Conservation (phyloP, 1,140 invertebrate species). For the Euura lappo region DNA sequence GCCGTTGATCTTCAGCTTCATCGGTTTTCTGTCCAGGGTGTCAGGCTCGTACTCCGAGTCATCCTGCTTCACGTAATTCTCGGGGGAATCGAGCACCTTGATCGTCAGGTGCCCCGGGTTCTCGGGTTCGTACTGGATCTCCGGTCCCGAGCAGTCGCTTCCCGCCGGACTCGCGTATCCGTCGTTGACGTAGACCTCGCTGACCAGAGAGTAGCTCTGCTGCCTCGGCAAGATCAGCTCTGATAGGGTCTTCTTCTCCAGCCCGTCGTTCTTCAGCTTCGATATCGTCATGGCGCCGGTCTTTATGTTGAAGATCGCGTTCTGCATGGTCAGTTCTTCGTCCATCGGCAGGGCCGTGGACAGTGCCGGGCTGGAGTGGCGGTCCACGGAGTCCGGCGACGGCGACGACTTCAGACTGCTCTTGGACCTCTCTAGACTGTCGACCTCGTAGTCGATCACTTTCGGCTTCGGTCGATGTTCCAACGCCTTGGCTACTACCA, state of each 20-base stretch:
- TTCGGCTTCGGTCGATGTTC: slow-evolving; percentile 39
- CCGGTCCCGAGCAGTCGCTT: slow-evolving; percentile 67
- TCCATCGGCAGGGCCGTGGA: slow-evolving; percentile 75
- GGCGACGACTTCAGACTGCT: slow-evolving; percentile 60
- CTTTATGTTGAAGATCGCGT: slow-evolving; percentile 68
- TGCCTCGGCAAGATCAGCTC: slow-evolving; percentile 57
- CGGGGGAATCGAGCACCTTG: slow-evolving; percentile 76
- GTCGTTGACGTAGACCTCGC: slow-evolving; percentile 80
- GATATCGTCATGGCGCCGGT: slow-evolving; percentile 64
- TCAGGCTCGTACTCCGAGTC: slow-evolving; percentile 85
- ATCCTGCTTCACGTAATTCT: slow-evolving; percentile 71
- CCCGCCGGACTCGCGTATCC: slow-evolving; percentile 72
- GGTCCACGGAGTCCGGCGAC: slow-evolving; percentile 64
- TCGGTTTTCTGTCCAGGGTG: slow-evolving; percentile 81
- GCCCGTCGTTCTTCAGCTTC: slow-evolving; percentile 59
- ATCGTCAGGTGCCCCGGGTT: slow-evolving; percentile 77
- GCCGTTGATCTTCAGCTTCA: slow-evolving; percentile 64
- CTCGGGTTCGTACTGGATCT: slow-evolving; percentile 66
- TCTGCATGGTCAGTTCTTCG: slow-evolving; percentile 78
- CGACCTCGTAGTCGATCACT: slow-evolving; percentile 71
- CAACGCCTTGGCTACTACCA: slow-evolving; percentile 55
- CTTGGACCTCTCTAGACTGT: slow-evolving; percentile 75
- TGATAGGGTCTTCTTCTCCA: slow-evolving; percentile 56
- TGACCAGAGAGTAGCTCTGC: slow-evolving; percentile 72
- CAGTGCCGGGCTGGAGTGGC: slow-evolving; percentile 70